phyloP scores from a whole-genome alignment of 2,113 vertebrate species.

The Heterotis niloticus region DNA sequence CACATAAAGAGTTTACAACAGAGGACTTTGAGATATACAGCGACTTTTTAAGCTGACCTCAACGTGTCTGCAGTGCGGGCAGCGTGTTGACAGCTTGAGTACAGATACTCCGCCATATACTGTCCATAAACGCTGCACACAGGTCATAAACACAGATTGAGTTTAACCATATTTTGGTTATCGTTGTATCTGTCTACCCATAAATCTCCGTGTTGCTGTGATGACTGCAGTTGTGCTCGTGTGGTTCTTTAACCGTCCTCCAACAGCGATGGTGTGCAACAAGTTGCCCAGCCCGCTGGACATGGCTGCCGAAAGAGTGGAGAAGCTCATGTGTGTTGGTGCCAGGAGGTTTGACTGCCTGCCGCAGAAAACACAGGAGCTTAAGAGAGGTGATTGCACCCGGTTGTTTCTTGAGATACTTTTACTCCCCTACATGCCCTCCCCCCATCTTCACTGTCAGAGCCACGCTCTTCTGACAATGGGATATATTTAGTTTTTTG shows the following conservation, averaged over 20 bases:
- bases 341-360: constrained; percentile 77
- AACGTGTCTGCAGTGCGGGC: too few relatives aligned
- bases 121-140: too few relatives aligned
- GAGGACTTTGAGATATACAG: too few relatives aligned
- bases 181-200: neutral
- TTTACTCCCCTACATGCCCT: neutral
- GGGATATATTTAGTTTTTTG: neutral
- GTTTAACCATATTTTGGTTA: neutral
- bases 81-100: too few relatives aligned
- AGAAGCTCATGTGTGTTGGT: constrained; percentile 82
- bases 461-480: neutral
- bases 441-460: neutral
- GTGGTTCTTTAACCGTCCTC: constrained; percentile 50
- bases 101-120: too few relatives aligned
- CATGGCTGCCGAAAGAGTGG: constrained; percentile 77
- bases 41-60: too few relatives aligned
- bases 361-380: constrained; percentile 75
- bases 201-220: neutral
- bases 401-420: neutral
- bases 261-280: constrained; percentile 85
- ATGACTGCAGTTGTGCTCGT: constrained; percentile 1
- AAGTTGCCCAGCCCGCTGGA: constrained; percentile 89
- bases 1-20: too few relatives aligned
- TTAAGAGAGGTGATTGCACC: constrained; percentile 72
- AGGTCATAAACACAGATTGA: too few relatives aligned